Evolutionary conservation across 2,113 vertebrate species (phyloP).

Genomic region (Petaurus breviceps): DNA sequence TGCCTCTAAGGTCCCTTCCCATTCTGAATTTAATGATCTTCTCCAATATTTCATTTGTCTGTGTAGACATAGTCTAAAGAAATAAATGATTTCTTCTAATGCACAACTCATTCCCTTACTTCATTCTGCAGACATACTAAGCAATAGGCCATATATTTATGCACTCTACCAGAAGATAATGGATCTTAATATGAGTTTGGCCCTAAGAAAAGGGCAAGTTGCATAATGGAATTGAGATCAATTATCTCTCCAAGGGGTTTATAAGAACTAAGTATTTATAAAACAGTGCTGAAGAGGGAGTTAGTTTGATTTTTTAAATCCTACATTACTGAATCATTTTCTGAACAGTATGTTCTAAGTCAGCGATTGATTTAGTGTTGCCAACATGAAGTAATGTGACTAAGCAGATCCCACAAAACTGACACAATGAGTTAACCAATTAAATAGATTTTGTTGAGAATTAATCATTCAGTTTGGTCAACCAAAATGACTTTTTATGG

Average conservation of each 20-base stretch:
- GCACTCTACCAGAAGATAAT: constrained; percentile 75
- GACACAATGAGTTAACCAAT: constrained; percentile 57
- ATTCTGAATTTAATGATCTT: constrained; percentile 63
- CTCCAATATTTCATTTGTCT: constrained; percentile 65
- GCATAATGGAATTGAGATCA: constrained; percentile 65
- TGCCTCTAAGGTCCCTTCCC: background rate
- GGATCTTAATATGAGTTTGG: constrained; percentile 53
- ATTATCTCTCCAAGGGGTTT: constrained; percentile 67
- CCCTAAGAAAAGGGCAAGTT: constrained; percentile 69
- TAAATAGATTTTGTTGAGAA: constrained; percentile 72
- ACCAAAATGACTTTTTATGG: constrained; percentile 62
- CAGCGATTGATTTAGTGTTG: constrained; percentile 81
- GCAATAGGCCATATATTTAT: constrained; percentile 76
- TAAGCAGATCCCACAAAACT: constrained; percentile 72
- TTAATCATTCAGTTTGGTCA: constrained; percentile 71
- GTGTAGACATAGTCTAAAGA: constrained; percentile 72
- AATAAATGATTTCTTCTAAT: constrained; percentile 78
- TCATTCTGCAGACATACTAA: constrained; percentile 79
- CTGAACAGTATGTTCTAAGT: constrained; percentile 81
- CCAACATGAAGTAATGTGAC: constrained; percentile 77
- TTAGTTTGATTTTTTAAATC: constrained; percentile 70
- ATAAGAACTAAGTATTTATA: constrained; percentile 69
- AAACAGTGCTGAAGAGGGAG: constrained; percentile 73
- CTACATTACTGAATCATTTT: constrained; percentile 73
- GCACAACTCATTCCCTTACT: constrained; percentile 74